A percentile compares a stretch with the other conserved stretches of the same genome.
These are phyloP conservation scores for Anhinga rufa DNA, from an alignment of 2,113 vertebrate genomes.

Conservation along the genomic window DNA sequence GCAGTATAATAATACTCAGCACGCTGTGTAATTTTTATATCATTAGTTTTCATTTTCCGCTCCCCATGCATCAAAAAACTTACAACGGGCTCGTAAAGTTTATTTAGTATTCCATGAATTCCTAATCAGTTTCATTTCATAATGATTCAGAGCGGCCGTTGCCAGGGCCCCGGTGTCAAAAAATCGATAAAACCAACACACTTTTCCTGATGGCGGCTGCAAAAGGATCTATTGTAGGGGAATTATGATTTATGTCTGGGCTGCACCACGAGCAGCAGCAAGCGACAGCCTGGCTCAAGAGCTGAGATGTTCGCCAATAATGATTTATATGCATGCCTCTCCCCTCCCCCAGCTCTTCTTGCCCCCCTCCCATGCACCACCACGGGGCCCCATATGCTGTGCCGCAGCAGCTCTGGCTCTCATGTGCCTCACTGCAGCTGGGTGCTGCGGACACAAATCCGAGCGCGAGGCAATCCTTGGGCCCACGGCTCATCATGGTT, in stretches of 20 bases:
- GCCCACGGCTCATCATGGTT: rapidly evolving
- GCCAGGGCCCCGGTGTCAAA: slow-evolving; percentile 83
- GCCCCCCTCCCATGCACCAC: not conserved
- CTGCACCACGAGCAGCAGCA: slow-evolving; percentile 81
- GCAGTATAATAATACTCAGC: slow-evolving; percentile 93
- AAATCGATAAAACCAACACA: slow-evolving; percentile 98
- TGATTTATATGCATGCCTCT: slow-evolving; percentile 92
- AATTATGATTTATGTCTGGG: slow-evolving; percentile 99
- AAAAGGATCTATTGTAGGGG: slow-evolving; percentile 97
- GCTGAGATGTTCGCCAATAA: slow-evolving; percentile 98
- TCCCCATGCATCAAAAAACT: slow-evolving; percentile 91
- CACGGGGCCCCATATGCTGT: not conserved
- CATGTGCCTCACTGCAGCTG: not conserved
- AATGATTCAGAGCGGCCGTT: slow-evolving; percentile 89
- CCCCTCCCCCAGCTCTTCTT: slow-evolving; percentile 56
- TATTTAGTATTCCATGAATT: slow-evolving; percentile 99
- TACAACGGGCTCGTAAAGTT: slow-evolving; percentile 91
- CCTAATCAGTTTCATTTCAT: slow-evolving; percentile 98
- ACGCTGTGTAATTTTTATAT: slow-evolving; percentile 99
- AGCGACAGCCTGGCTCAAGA: slow-evolving; percentile 85
- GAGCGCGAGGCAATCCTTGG: rapidly evolving
- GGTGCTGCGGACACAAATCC: not conserved
- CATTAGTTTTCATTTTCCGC: slow-evolving; percentile 91
- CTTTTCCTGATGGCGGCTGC: slow-evolving; percentile 92
- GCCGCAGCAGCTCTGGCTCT: not conserved